Evolutionary conservation across 2,113 vertebrate species (phyloP).

Genomic region (Morone chrysops): DNA sequence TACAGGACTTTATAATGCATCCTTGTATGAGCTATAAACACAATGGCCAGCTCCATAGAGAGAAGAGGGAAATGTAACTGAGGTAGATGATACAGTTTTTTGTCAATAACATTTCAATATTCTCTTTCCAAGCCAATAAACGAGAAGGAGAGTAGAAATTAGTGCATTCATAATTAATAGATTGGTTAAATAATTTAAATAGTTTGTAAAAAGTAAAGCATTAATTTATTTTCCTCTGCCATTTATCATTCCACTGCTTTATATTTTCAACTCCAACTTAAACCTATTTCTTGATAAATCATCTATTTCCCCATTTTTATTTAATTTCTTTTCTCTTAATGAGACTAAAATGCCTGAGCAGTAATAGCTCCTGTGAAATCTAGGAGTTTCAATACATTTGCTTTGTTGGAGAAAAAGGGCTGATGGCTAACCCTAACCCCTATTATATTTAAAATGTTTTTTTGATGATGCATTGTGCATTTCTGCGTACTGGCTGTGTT

Average conservation of each 20-base stretch:
- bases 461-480: not conserved
- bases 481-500: not conserved
- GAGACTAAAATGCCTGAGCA: not conserved
- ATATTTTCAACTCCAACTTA: not conserved
- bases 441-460: not conserved
- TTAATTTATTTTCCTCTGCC: not conserved
- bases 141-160: not conserved
- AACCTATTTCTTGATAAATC: not conserved
- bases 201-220: slow-evolving; percentile 4
- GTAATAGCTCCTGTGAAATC: not conserved
- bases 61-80: not conserved
- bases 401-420: not conserved
- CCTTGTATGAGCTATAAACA: not conserved
- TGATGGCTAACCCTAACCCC: not conserved
- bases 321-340: not conserved
- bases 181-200: slow-evolving; percentile 17
- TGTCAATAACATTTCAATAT: not conserved
- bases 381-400: not conserved
- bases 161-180: slow-evolving; percentile 13
- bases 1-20: not conserved
- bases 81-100: not conserved
- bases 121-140: not conserved
- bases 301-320: not conserved
- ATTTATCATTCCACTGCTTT: slow-evolving; percentile 20
- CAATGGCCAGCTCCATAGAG: not conserved